phyloP scores from a whole-genome alignment of 1,140 invertebrate genomes.

The Drosophila biarmipes region DNA sequence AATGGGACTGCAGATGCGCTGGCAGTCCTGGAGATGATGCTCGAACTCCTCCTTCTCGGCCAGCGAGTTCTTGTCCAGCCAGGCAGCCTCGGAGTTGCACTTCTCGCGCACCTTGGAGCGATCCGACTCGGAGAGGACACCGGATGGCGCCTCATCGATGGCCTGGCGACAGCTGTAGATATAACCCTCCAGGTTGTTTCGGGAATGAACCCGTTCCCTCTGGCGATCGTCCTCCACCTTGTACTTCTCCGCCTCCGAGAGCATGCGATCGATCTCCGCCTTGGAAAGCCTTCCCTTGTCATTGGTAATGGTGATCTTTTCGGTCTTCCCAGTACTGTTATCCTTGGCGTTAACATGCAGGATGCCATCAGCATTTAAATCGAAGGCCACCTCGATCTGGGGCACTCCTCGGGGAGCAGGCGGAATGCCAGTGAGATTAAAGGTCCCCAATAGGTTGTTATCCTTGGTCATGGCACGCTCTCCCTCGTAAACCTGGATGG shows the following conservation, averaged over 20 bases:
- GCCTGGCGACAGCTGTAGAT: conserved; percentile 92
- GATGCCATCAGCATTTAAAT: conserved; percentile 93
- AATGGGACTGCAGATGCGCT: conserved; percentile 89
- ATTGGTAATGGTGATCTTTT: conserved; percentile 95
- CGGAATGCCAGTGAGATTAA: conserved; percentile 90
- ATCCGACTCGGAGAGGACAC: conserved; percentile 87
- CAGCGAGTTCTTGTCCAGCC: conserved; percentile 87
- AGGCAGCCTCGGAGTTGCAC: conserved; percentile 86
- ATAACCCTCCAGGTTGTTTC: conserved; percentile 94
- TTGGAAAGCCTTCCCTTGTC: conserved; percentile 96
- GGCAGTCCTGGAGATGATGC: conserved; percentile 89
- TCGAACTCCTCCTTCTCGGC: conserved; percentile 92
- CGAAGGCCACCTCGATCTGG: conserved; percentile 90
- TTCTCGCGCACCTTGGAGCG: conserved; percentile 87
- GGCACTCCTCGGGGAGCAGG: conserved; percentile 87
- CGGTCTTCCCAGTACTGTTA: conserved; percentile 90
- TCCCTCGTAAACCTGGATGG: conserved; percentile 90
- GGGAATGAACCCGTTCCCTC: conserved; percentile 88
- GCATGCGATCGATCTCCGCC: conserved; percentile 96
- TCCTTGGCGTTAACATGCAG: conserved; percentile 92
- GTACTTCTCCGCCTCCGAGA: conserved; percentile 91
- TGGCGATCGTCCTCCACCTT: conserved; percentile 89
- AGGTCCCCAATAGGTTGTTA: conserved; percentile 92
- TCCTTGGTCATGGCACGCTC: conserved; percentile 91
- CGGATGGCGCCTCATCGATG: conserved; percentile 88